phyloP scores from a whole-genome alignment of 2,797 vertebrate species.

The Cossypha caffra region DNA sequence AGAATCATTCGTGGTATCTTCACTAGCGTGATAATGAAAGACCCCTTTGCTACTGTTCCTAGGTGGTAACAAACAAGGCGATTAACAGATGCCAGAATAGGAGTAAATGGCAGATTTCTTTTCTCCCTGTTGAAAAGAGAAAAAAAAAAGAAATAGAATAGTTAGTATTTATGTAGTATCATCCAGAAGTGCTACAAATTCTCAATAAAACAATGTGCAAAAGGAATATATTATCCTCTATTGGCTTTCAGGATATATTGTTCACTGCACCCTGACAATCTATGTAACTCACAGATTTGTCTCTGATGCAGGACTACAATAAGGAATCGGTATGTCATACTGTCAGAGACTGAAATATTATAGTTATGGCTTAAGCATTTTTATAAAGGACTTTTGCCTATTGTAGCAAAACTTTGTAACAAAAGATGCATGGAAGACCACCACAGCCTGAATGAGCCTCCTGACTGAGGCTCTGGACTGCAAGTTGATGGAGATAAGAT shows the following conservation, averaged over 20 bases:
- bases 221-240: background rate
- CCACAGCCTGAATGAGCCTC: background rate
- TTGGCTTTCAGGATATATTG: background rate
- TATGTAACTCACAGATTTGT: background rate
- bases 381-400: background rate
- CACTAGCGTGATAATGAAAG: slow-evolving; percentile 97
- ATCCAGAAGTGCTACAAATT: background rate
- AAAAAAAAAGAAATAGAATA: background rate
- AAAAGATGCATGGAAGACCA: background rate
- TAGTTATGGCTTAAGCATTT: background rate
- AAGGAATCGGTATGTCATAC: background rate
- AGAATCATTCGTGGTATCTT: slow-evolving; percentile 95
- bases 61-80: slow-evolving; percentile 92
- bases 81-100: slow-evolving; percentile 92
- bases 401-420: background rate
- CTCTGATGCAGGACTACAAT: background rate
- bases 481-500: background rate
- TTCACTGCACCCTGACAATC: background rate
- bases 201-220: background rate
- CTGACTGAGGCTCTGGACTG: background rate
- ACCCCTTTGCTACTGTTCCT: slow-evolving; percentile 95
- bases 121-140: slow-evolving; percentile 85
- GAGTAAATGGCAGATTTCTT: slow-evolving; percentile 90
- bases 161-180: background rate
- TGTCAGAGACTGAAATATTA: background rate